Conservation (phyloP, 2,888 invertebrate species). For the Stenodema calcarata region DNA sequence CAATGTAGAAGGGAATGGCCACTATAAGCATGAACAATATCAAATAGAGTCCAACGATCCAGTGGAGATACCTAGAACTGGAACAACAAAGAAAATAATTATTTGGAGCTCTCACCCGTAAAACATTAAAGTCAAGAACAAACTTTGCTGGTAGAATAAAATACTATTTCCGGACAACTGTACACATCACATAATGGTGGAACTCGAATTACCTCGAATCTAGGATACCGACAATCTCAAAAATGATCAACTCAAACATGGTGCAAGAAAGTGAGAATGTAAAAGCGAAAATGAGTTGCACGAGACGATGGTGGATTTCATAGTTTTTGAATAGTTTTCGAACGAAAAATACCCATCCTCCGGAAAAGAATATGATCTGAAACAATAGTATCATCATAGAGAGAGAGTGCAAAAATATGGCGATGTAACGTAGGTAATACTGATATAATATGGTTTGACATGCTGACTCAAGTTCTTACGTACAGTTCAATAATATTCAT, state of each 20-base stretch:
- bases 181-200: no score
- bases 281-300: slow-evolving; percentile 93
- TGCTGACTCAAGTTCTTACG: no score
- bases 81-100: slow-evolving; percentile 57
- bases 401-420: no score
- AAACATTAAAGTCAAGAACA: no score
- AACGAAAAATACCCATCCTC: slow-evolving; percentile 98
- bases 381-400: no score
- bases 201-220: slow-evolving; percentile 76
- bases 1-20: slow-evolving; percentile 95
- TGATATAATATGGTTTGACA: no score
- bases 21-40: slow-evolving; percentile 94
- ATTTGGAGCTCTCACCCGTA: no score
- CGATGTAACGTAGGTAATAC: no score
- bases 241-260: slow-evolving; percentile 99
- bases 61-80: slow-evolving; percentile 92
- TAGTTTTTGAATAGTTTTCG: slow-evolving; percentile 96
- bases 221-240: slow-evolving; percentile 94
- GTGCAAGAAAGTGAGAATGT: slow-evolving; percentile 97
- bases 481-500: no score
- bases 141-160: no score
- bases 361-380: slow-evolving; percentile 91
- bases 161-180: no score
- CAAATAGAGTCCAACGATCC: slow-evolving; percentile 90
- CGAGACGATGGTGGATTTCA: slow-evolving; percentile 92